Conservation (phyloP, 2,888 invertebrate species). For the Euproctis similis region DNA sequence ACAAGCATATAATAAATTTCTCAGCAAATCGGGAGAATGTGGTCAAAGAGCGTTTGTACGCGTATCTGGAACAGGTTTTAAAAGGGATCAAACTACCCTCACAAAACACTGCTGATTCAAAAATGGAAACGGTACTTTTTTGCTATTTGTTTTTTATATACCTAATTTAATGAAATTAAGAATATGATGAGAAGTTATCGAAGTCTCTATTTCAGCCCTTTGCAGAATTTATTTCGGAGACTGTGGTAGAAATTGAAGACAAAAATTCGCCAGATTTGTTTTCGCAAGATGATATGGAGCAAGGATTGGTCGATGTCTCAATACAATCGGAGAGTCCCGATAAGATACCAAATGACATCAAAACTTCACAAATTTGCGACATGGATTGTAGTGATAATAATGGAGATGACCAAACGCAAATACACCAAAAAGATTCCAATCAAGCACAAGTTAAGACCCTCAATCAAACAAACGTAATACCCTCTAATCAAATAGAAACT, state of each 20-base stretch:
- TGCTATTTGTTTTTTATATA: neutral
- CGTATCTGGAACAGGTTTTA: conserved; percentile 65
- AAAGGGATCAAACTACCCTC: conserved; percentile 20
- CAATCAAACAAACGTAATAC: neutral
- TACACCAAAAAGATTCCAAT: neutral
- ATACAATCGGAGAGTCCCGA: conserved; percentile 45
- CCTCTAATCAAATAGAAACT: no score
- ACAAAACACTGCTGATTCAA: conserved; percentile 9
- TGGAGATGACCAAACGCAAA: conserved; percentile 4
- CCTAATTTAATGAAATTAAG: neutral
- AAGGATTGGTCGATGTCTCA: conserved; percentile 25
- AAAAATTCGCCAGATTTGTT: conserved; percentile 48
- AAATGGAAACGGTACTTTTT: conserved; percentile 38
- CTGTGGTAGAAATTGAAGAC: conserved; percentile 11
- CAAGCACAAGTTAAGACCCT: neutral
- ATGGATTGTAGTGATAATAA: no score
- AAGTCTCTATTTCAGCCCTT: conserved; percentile 31
- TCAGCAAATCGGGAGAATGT: conserved; percentile 30
- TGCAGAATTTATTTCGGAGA: conserved; percentile 14
- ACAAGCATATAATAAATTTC: conserved; percentile 72
- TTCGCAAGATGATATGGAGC: conserved; percentile 37
- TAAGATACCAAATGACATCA: no score
- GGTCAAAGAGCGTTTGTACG: conserved; percentile 52
- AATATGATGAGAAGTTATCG: neutral
- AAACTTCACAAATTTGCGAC: no score